A percentile compares a stretch with the other conserved stretches of the same genome.
Evolutionary conservation across 2,113 vertebrate species (phyloP).

Genomic region (Forbesichthys agassizii): DNA sequence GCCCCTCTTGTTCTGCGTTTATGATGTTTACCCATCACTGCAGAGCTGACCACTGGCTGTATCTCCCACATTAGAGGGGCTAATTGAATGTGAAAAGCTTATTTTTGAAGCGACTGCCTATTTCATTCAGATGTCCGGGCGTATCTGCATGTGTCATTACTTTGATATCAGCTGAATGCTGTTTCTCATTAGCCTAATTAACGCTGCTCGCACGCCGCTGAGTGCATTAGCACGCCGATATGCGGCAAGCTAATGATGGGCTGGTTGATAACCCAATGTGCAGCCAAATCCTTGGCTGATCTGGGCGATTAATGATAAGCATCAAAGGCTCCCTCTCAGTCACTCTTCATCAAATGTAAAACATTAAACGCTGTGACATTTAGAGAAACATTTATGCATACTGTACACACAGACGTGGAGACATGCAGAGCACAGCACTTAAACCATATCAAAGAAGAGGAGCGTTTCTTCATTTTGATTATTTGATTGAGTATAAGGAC

Average conservation of each 20-base stretch:
- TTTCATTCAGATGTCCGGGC: constrained; percentile 63
- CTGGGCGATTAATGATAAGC: background rate
- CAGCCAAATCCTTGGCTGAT: constrained; percentile 3
- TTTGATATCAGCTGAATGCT: constrained; percentile 69
- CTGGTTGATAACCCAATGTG: constrained; percentile 54
- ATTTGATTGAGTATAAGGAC: background rate
- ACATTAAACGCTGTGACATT: background rate
- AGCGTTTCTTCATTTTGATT: background rate
- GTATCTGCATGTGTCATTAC: constrained; percentile 69
- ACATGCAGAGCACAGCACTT: background rate
- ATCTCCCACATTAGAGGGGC: constrained; percentile 51
- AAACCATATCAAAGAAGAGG: background rate
- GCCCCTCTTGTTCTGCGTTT: constrained; percentile 9
- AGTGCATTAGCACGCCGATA: constrained; percentile 68
- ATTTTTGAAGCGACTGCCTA: constrained; percentile 60
- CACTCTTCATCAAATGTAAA: background rate
- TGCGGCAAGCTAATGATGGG: constrained; percentile 62
- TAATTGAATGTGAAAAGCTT: constrained; percentile 72
- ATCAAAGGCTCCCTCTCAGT: constrained; percentile 10
- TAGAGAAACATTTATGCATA: constrained; percentile 3
- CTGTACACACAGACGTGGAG: background rate
- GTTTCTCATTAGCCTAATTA: constrained; percentile 75
- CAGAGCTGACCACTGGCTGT: constrained; percentile 44
- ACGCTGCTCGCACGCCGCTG: constrained; percentile 60
- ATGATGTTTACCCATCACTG: constrained; percentile 44